Conservation (phyloP, 2,797 vertebrate species). For the Coregonus ussuriensis region DNA sequence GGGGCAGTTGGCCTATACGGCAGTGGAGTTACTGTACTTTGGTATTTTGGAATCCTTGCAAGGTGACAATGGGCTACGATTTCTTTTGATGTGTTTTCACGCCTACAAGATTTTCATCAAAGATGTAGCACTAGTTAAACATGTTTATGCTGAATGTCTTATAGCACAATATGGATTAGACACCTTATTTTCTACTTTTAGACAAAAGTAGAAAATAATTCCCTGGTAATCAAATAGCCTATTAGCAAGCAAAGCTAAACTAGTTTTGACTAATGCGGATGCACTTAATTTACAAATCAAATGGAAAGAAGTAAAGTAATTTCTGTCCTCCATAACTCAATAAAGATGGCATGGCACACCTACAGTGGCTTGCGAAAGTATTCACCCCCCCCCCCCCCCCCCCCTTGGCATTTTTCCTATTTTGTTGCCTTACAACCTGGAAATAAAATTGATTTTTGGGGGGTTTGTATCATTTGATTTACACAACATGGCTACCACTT, state of each 20-base stretch:
- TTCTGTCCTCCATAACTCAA: conserved; percentile 63
- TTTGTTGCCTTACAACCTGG: too few species aligned
- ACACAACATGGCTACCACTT: too few species aligned
- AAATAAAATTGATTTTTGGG: too few species aligned
- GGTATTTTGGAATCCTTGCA: too few species aligned
- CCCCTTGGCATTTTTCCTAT: too few species aligned
- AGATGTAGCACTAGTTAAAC: conserved; percentile 76
- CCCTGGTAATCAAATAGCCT: conserved; percentile 75
- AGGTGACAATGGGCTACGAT: too few species aligned
- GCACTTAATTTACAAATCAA: conserved; percentile 70
- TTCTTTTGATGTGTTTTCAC: conserved; percentile 50
- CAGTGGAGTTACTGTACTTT: too few species aligned
- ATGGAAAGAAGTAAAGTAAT: conserved; percentile 58
- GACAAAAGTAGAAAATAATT: conserved; percentile 69
- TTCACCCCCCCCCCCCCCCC: too few species aligned
- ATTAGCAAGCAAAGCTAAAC: conserved; percentile 78
- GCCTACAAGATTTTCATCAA: conserved; percentile 65
- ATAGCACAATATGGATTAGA: conserved; percentile 63
- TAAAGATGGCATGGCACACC: conserved; percentile 19
- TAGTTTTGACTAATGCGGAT: conserved; percentile 73
- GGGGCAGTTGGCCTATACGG: too few species aligned
- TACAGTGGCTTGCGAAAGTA: too few species aligned
- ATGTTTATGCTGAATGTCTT: conserved; percentile 65
- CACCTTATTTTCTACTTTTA: conserved; percentile 44
- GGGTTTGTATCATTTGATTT: too few species aligned